phyloP scores from a whole-genome alignment of 2,888 invertebrate species.

The Thereva unica region DNA sequence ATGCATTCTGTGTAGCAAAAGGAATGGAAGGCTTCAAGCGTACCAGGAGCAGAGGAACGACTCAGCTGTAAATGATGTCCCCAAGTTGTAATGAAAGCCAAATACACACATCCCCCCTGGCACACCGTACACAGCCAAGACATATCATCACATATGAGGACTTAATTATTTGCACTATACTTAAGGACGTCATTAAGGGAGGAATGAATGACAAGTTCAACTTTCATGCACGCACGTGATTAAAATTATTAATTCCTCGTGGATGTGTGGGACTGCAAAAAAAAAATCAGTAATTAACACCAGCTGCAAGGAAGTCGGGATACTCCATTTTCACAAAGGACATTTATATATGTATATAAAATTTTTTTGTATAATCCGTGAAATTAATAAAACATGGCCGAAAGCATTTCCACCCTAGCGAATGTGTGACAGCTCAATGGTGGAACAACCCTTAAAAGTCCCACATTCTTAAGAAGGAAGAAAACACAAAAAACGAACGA shows the following conservation, averaged over 20 bases:
- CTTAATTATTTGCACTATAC: conserved; percentile 40
- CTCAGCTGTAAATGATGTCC: conserved; percentile 11
- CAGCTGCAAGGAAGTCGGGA: conserved; percentile 36
- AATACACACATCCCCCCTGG: conserved; percentile 17
- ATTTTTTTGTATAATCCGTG: conserved; percentile 30
- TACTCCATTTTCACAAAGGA: conserved; percentile 34
- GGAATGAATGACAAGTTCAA: background rate
- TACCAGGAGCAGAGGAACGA: conserved; percentile 11
- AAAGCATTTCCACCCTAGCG: conserved; percentile 21
- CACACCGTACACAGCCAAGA: background rate
- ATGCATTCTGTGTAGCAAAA: conserved; percentile 1
- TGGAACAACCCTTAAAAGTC: conserved; percentile 19
- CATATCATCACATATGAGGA: conserved; percentile 12
- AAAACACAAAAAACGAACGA: background rate
- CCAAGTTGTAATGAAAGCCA: conserved; percentile 36
- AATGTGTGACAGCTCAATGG: conserved; percentile 19
- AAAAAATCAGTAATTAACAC: conserved; percentile 38
- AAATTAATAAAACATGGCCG: conserved; percentile 41
- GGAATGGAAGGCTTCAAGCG: conserved; percentile 9
- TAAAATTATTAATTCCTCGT: conserved; percentile 36
- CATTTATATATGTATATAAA: conserved; percentile 1
- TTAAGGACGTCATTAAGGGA: conserved; percentile 32
- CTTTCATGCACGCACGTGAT: conserved; percentile 25
- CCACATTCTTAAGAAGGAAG: background rate
- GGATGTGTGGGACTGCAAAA: conserved; percentile 15